Conservation (phyloP, 2,888 invertebrate species). For the Lasioglossum marginatum region DNA sequence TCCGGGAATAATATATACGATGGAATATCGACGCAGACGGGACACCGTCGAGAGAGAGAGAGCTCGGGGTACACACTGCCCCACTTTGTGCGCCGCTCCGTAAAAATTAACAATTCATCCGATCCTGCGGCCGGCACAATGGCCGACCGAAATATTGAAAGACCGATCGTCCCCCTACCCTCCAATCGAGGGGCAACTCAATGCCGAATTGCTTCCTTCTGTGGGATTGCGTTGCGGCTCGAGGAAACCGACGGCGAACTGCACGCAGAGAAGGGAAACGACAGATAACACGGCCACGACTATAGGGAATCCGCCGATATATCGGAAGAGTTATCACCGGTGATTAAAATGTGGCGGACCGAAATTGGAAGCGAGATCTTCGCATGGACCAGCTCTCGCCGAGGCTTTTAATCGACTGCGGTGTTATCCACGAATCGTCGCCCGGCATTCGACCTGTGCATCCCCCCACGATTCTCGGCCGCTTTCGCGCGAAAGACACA, state of each 20-base stretch:
- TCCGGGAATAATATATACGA: slow-evolving; percentile 56
- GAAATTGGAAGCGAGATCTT: slow-evolving; percentile 60
- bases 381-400: not conserved
- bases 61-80: slow-evolving; percentile 67
- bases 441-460: not conserved
- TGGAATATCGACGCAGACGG: slow-evolving; percentile 59
- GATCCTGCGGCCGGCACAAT: slow-evolving; percentile 48
- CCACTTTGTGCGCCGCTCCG: slow-evolving; percentile 66
- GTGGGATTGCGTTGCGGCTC: slow-evolving; percentile 51
- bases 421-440: slow-evolving; percentile 36
- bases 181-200: slow-evolving; percentile 40
- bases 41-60: not conserved
- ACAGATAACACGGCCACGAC: slow-evolving; percentile 12
- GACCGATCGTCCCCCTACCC: slow-evolving; percentile 16
- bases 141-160: slow-evolving; percentile 57
- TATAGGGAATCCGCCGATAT: slow-evolving; percentile 21
- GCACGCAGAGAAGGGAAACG: not conserved
- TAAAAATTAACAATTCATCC: slow-evolving; percentile 68
- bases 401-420: slow-evolving; percentile 52
- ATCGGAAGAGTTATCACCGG: slow-evolving; percentile 65
- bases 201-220: slow-evolving; percentile 62
- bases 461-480: not conserved
- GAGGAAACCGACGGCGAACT: slow-evolving; percentile 8
- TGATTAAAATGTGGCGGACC: slow-evolving; percentile 69
- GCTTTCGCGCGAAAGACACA: not conserved